Conservation (phyloP, 2,797 vertebrate genomes). For the Bucorvus abyssinicus region DNA sequence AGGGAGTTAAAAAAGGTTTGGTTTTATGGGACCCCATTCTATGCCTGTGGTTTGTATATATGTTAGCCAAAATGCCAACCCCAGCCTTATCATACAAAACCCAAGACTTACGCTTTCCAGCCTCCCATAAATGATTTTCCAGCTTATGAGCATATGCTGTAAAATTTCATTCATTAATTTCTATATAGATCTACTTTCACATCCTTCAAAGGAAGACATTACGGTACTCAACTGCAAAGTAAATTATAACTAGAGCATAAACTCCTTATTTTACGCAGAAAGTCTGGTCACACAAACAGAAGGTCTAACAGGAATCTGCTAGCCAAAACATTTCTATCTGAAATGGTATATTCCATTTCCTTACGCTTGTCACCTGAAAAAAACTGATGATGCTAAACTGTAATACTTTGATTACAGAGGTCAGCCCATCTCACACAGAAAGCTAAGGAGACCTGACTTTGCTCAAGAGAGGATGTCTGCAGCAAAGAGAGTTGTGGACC, state of each 20-base stretch:
- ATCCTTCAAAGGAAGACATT: not conserved
- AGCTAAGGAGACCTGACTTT: not conserved
- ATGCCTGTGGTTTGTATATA: not conserved
- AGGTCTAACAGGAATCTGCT: not conserved
- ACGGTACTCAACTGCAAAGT: not conserved
- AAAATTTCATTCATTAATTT: constrained; percentile 28
- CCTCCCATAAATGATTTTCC: not conserved
- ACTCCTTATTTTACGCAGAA: not conserved
- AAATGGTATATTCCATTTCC: not conserved
- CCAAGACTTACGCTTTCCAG: not conserved
- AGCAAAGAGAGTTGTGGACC: not conserved
- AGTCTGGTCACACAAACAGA: not conserved
- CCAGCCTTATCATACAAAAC: not conserved
- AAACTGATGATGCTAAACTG: not conserved
- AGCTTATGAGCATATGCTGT: not conserved
- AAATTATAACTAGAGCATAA: not conserved
- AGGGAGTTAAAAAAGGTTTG: not conserved
- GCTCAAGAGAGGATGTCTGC: not conserved
- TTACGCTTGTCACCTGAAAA: not conserved
- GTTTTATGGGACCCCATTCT: not conserved
- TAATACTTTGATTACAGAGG: not conserved
- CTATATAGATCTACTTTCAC: not conserved
- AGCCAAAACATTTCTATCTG: not conserved
- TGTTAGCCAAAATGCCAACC: not conserved
- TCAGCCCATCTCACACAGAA: not conserved